Evolutionary conservation across 2,888 invertebrate species (phyloP).

Genomic region (Agrotis puta): DNA sequence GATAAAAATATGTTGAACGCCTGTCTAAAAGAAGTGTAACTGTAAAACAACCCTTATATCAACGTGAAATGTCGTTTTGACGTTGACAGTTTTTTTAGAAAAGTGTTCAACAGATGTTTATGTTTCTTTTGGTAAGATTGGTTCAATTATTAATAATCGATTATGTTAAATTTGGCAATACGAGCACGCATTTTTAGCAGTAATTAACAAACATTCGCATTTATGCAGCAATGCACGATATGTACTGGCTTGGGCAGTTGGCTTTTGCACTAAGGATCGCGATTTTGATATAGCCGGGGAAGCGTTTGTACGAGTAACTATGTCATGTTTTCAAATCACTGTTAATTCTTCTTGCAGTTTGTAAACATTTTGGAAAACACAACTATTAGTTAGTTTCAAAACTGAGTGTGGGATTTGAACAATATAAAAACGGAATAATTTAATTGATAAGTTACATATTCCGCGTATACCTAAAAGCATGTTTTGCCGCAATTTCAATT

Average conservation of each 20-base stretch:
- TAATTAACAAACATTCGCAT: slow-evolving; percentile 15
- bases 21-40: too few relatives aligned
- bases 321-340: background rate
- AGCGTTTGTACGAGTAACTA: background rate
- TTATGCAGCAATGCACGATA: slow-evolving; percentile 18
- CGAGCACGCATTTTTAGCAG: background rate
- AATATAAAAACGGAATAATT: too few relatives aligned
- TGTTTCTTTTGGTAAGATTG: background rate
- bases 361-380: background rate
- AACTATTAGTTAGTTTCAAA: too few relatives aligned
- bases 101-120: too few relatives aligned
- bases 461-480: background rate
- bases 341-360: background rate
- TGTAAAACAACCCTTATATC: too few relatives aligned
- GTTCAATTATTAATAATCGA: background rate
- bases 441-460: too few relatives aligned
- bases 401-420: too few relatives aligned
- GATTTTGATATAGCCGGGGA: background rate
- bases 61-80: too few relatives aligned
- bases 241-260: background rate
- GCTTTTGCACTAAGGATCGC: background rate
- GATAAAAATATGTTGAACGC: too few relatives aligned
- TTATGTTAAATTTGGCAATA: too few relatives aligned
- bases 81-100: too few relatives aligned
- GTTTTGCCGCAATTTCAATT: background rate